Evolutionary conservation across 2,888 invertebrate genomes (phyloP).

Genomic region (Ormyrus thymus): DNA sequence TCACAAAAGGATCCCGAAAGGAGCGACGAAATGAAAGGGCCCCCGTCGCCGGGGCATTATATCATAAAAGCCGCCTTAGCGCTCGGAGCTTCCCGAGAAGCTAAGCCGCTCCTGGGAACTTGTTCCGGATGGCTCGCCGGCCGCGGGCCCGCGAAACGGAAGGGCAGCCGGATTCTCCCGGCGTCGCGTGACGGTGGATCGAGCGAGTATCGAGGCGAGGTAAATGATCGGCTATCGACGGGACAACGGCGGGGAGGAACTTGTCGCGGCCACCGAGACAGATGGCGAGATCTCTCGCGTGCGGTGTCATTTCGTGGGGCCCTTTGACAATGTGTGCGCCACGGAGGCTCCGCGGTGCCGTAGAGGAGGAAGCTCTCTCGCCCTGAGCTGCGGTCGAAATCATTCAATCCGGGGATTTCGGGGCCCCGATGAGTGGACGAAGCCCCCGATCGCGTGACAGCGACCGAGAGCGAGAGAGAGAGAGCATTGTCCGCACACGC

Average conservation of each 20-base stretch:
- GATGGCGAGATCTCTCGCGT: constrained; percentile 45
- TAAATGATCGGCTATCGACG: constrained; percentile 34
- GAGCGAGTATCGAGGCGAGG: neutral
- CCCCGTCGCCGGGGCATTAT: constrained; percentile 1
- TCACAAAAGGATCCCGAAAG: constrained; percentile 7
- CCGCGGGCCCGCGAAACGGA: constrained; percentile 6
- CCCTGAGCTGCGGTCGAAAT: constrained; percentile 41
- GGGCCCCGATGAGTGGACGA: neutral
- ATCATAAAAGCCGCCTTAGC: neutral
- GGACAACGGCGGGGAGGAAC: constrained; percentile 29
- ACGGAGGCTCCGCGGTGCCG: too few species aligned
- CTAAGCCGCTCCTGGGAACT: constrained; percentile 22
- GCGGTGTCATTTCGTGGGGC: constrained; percentile 16
- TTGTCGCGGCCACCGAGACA: constrained; percentile 44
- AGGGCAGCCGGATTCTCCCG: constrained; percentile 17
- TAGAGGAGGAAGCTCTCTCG: constrained; percentile 29
- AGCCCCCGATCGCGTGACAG: constrained; percentile 34
- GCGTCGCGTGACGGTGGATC: constrained; percentile 1
- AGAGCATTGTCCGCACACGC: too few species aligned
- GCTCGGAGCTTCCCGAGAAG: too few species aligned
- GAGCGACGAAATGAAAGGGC: neutral
- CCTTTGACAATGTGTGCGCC: too few species aligned
- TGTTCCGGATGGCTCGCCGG: constrained; percentile 23
- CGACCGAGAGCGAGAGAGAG: neutral
- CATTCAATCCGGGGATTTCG: constrained; percentile 37